Evolutionary conservation across 2,888 invertebrate species (phyloP), one percentile per base, ranked within the genome.

Genomic region (Xestia rhomboidea): DNA sequence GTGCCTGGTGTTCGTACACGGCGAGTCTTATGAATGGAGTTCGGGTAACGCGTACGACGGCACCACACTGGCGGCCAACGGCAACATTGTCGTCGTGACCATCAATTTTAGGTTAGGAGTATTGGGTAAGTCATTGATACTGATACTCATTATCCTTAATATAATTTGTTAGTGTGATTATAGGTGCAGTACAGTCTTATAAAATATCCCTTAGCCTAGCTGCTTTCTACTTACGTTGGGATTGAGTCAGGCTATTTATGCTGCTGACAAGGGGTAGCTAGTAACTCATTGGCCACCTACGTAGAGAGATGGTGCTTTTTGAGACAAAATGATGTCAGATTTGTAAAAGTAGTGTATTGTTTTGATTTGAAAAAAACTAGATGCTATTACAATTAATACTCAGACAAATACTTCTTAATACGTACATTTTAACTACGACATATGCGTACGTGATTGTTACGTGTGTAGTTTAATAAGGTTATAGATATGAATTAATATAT

Each of bases 31-130:
- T 95, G 99, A 99, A 93, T 99, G 99, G 98, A 99, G 99, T 94
- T 98, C 99, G 64, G 99, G 99, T 80, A 99, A 99, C 97, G 98
- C 99, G 30, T 99, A 99, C 95, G 99, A 99, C 95, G 99, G 99
- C 85, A 99, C 99, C 78, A 98, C 99, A 62, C 97, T 99, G 81
- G 99, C 99, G 71, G 98, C 99, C 83, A 98, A 98, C 92, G 99
- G 98, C 85, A 98, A 98, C 93, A 97, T 99, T 91, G 98, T 99
- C 90, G 98, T 99, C 86, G 98, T 98, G 91, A 99, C 99, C 92
- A 98, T 99, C 96, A 99, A 99, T 97, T 99, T 98, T 97, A 98
- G 99, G 91, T 97, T 99, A 92, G 99, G 99, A 88, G 98, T 98
- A 91, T 97, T 99, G 95, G 98, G 98, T 98, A 94, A 97, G 97